Base-by-base conservation (phyloP, 2,888 invertebrate species). In the Sialis fuliginosa region DNA sequence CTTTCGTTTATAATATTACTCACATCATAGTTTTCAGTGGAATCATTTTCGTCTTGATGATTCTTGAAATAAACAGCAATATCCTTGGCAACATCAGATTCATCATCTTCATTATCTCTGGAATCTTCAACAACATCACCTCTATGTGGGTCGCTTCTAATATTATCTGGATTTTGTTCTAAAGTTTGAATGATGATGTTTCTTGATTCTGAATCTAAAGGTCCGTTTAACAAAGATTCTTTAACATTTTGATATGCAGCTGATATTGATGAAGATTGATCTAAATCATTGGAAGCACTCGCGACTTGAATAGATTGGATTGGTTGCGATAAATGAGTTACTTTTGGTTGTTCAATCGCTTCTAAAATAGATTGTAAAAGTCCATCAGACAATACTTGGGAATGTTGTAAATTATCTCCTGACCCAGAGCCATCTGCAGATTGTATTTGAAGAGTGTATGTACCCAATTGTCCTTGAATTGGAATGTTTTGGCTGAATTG, bases 281-380 rank as follows among this genome's bases (percentile, higher is more conserved):
- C 42, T 42, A 42, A 42, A 13, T 42, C 42, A 31, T 42, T 42
- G 10, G 32, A 30, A 42, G 10, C 42, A 31, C 32, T 22, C 8
- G 22, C 32, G 22, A 42, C 32, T 37, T 37, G 37, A 37, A 37
- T 12, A 40, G 12, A 45, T 50, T 39, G 10, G 45, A 47, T 35
- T 51, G 50, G 10, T 37, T 47, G 35, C 50, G 51, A 35, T 50
- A 45, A 5, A 42, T 50, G 47, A 49, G 57, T 53, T 47, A 58
- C 61, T 49, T 60, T 64, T 1, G 83, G 82, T 52, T 85, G 79
- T 57, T 88, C 88, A 43, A 88, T 86, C 0, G 87, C 88, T 50
- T 82, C 77, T 2, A 89, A 61, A 48, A 89, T 86, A 45, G 86
- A 83, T 58, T 87, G 85, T 1, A 88, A 61, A 0, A 89, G 66